phyloP scores from a whole-genome alignment of 2,888 invertebrate genomes.

The Anaspis maculata region DNA sequence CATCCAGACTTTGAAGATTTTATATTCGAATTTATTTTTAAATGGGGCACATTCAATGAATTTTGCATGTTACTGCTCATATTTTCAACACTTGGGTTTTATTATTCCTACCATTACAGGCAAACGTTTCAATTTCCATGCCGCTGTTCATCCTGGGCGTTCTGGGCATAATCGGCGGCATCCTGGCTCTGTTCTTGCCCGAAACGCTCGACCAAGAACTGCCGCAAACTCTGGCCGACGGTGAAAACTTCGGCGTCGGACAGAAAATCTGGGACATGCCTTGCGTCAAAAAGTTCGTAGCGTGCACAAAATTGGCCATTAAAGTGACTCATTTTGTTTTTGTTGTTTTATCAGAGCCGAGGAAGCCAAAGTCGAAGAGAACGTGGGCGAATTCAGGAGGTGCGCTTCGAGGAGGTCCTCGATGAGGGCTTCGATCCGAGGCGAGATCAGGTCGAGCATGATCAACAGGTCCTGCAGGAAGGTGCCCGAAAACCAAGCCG shows the following conservation, averaged over 20 bases:
- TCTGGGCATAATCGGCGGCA: conserved; percentile 65
- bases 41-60: too few relatives aligned
- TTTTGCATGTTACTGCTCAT: too few relatives aligned
- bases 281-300: conserved; percentile 60
- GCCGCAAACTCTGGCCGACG: conserved; percentile 79
- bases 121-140: conserved; percentile 59
- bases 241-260: conserved; percentile 74
- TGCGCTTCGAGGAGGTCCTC: conserved; percentile 44
- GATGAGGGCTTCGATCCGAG: conserved; percentile 53
- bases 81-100: too few relatives aligned
- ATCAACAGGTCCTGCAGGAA: too few relatives aligned
- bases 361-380: conserved; percentile 20
- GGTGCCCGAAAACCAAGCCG: too few relatives aligned
- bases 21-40: too few relatives aligned
- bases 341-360: conserved; percentile 4
- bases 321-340: background rate
- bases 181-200: conserved; percentile 70
- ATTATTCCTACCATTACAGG: conserved; percentile 41
- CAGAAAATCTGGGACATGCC: conserved; percentile 79
- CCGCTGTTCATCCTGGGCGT: conserved; percentile 73
- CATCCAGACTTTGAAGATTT: too few relatives aligned
- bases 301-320: conserved; percentile 1
- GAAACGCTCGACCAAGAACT: conserved; percentile 80
- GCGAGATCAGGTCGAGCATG: conserved; percentile 56
- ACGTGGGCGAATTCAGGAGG: conserved; percentile 27